phyloP scores from a whole-genome alignment of 2,113 vertebrate species.

The Aphyosemion australe region DNA sequence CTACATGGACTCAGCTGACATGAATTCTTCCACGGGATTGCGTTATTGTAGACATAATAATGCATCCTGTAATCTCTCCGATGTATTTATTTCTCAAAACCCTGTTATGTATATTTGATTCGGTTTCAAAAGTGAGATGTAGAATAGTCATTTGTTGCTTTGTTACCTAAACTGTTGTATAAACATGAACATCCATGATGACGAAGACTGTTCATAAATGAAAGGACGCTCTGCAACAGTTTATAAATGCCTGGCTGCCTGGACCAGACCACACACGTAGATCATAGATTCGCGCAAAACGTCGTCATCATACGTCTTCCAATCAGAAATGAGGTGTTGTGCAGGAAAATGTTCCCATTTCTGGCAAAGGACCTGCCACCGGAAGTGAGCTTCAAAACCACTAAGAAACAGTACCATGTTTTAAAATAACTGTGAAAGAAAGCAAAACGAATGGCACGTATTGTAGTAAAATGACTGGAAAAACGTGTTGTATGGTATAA shows the following conservation, averaged over 20 bases:
- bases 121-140: neutral
- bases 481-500: too few relatives aligned
- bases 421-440: too few relatives aligned
- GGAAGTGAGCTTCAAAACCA: neutral
- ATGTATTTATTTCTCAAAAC: neutral
- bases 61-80: too few relatives aligned
- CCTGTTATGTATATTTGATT: neutral
- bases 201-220: slow-evolving; percentile 24
- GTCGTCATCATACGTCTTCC: slow-evolving; percentile 34
- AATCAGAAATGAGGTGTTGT: slow-evolving; percentile 34
- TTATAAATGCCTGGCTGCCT: neutral
- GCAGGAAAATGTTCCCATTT: neutral
- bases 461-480: too few relatives aligned
- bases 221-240: neutral
- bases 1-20: neutral
- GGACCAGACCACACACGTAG: slow-evolving; percentile 64
- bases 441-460: too few relatives aligned
- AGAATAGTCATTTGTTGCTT: neutral
- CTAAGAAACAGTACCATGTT: too few relatives aligned
- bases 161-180: slow-evolving; percentile 1
- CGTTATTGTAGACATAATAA: neutral
- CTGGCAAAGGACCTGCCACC: neutral
- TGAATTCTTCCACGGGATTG: too few relatives aligned
- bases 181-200: neutral
- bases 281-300: slow-evolving; percentile 72